Base-by-base conservation (phyloP, 2,797 vertebrate genomes). In the Myoxocephalus aenaeus region DNA sequence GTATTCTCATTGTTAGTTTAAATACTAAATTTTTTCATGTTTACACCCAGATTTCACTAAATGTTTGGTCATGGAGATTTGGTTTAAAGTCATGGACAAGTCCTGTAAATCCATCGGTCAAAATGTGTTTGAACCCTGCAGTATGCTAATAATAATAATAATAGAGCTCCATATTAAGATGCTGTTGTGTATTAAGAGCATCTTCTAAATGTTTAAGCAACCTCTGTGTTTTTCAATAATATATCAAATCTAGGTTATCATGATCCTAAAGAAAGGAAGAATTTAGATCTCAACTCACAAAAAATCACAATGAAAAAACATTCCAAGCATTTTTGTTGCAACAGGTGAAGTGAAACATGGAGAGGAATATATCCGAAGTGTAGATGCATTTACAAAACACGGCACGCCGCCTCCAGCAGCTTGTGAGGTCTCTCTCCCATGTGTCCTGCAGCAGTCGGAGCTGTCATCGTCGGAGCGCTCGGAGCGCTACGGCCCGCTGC, bases 401-500 rank as follows among this genome's bases (percentile, higher is more conserved):
- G n/a, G 17, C 34, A 22, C 13, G 13, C 12, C 17, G 22, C 9
- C n/a, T 42, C 10, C 3, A 27, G 59, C 15, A 48, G 50, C 9
- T 32, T 53, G 42, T 20, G 11, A 18, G 12, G 17, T 11, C 22
- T 25, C 9, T 46, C 25, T 70, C 25, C 1, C 15, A 5, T 27
- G 0, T 83, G 50, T 65, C 11, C 32, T 53, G 59, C 67, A 96
- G 96, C 96, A 98, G 61, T 95, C 95, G 0, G 97, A 96, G 87
- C 92, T 96, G 54, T 96, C 95, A 0, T 86, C 96, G 17, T 98
- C 97, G 92, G 97, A 99, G 82, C 92, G 96, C 4, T 93, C 95
- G 1, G 97, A 98, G 86, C 93, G 96, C 46, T 95, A 94, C 34
- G 97, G 97, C 42, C 94, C 95, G 0, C 93, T 96, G 32, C 98